phyloP scores from a whole-genome alignment of 2,888 invertebrate species.

The Gerris lacustris region DNA sequence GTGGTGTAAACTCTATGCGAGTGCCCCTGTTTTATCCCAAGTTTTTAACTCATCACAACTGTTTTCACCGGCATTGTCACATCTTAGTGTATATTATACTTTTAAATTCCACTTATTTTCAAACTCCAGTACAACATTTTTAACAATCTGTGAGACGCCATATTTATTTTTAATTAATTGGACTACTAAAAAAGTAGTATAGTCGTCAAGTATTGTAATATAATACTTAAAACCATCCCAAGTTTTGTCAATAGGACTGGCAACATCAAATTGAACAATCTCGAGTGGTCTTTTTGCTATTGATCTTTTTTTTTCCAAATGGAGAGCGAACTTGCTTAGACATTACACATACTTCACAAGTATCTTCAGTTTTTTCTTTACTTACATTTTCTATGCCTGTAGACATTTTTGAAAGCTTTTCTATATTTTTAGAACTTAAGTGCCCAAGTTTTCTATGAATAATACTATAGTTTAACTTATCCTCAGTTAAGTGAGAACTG shows the following conservation, averaged over 20 bases:
- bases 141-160: slow-evolving; percentile 18
- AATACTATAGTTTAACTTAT: slow-evolving; percentile 7
- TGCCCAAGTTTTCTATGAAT: too few relatives aligned
- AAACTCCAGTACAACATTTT: too few relatives aligned
- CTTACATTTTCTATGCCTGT: too few relatives aligned
- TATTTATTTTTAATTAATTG: slow-evolving; percentile 14
- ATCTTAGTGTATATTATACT: too few relatives aligned
- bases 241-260: slow-evolving; percentile 16
- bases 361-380: too few relatives aligned
- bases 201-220: slow-evolving; percentile 19
- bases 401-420: slow-evolving; percentile 12
- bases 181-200: slow-evolving; percentile 15
- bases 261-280: slow-evolving; percentile 17
- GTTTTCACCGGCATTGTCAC: too few relatives aligned
- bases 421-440: too few relatives aligned
- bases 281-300: slow-evolving; percentile 14
- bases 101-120: too few relatives aligned
- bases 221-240: slow-evolving; percentile 15
- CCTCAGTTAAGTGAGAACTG: not conserved
- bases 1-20: too few relatives aligned
- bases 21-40: too few relatives aligned
- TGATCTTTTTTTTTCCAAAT: slow-evolving; percentile 13
- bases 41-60: too few relatives aligned
- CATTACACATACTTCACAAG: too few relatives aligned
- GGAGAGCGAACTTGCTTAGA: slow-evolving; percentile 16